These are phyloP conservation scores for Meta bourneti DNA, from an alignment of 2,888 invertebrate genomes.

Conservation along the genomic window DNA sequence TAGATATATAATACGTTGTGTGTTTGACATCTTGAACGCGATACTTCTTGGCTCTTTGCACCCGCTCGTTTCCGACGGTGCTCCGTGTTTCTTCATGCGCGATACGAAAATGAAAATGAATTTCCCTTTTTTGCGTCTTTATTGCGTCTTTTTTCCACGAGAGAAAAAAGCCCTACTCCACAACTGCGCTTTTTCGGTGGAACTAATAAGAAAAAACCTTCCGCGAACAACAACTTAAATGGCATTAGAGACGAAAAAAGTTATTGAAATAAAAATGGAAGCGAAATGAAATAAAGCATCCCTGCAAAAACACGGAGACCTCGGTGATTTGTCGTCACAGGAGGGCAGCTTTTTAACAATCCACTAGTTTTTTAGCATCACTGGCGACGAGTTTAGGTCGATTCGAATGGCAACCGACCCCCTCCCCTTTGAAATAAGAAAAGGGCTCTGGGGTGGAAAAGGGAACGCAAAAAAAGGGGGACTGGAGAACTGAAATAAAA, in stretches of 20 bases:
- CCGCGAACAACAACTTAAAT: slow-evolving; percentile 30
- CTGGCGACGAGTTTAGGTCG: slow-evolving; percentile 59
- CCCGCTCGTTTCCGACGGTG: not conserved
- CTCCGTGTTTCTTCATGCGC: slow-evolving; percentile 51
- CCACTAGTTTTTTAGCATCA: slow-evolving; percentile 65
- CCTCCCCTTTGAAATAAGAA: slow-evolving; percentile 26
- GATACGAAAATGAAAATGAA: slow-evolving; percentile 55
- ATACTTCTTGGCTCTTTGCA: slow-evolving; percentile 12
- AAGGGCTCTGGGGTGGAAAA: not conserved
- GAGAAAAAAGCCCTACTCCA: not conserved
- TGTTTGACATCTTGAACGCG: slow-evolving; percentile 30
- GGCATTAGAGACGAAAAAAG: slow-evolving; percentile 12
- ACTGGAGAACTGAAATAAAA: slow-evolving; percentile 35
- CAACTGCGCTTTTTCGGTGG: slow-evolving; percentile 12
- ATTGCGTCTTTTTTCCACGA: not conserved
- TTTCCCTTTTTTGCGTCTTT: slow-evolving; percentile 13
- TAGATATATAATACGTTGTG: not conserved
- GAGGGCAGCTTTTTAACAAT: slow-evolving; percentile 62
- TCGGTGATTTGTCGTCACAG: slow-evolving; percentile 54
- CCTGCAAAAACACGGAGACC: slow-evolving; percentile 45
- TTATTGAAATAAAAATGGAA: slow-evolving; percentile 16
- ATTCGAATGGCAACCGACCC: slow-evolving; percentile 8
- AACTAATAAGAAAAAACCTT: not conserved
- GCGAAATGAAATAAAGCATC: slow-evolving; percentile 22
- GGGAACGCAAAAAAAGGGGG: slow-evolving; percentile 18